Base-by-base conservation (phyloP, 2,113 vertebrate species). In the Phalacrocorax pelagicus region DNA sequence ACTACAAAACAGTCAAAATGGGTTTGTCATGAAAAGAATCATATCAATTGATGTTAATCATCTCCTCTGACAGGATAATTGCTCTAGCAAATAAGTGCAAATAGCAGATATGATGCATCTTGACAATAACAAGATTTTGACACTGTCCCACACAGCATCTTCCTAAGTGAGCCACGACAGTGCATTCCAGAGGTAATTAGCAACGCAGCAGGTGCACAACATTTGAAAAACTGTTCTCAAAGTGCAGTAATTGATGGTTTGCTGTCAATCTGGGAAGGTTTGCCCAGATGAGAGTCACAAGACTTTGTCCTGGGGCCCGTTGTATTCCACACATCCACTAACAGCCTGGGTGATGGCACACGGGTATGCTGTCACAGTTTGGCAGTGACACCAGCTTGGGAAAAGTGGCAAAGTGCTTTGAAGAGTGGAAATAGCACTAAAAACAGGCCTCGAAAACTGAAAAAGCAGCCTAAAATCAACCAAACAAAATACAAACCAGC, bases 31-130 rank as follows among this genome's bases (percentile, higher is more conserved):
- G 14, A 95, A 85, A 92, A 89, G 46, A 92, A 63, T 61, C 20
- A 1, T 81, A 94, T 71, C 65, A 67, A 42, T 51, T 92, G 91
- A 86, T 22, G 18, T 21, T 84, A 91, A 87, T 87, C 69, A 81
- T 65, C 61, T 92, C 51, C 57, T 81, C 65, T 96, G 93, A 95
- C 89, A 96, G 69, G 34, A 22, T 89, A 95, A 97, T 89, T 92
- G 61, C 52, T 81, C 65, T 52, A 44, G 81, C 83, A 92, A 94
- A 67, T 91, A 91, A 91, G 69, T 85, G 84, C 59, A 91, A 95
- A 83, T 73, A 86, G 94, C 69, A 92, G 61, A 92, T 89, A 82
- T 32, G 89, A 95, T 87, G 93, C 57, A 75, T 87, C 70, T 54
- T 80, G 84, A 96, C 81, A 91, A 79, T 30, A 73, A 95, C 2